Evolutionary conservation across 2,797 vertebrate genomes (phyloP), one percentile per base, ranked within the genome.

Genomic region (Crax fasciolata): DNA sequence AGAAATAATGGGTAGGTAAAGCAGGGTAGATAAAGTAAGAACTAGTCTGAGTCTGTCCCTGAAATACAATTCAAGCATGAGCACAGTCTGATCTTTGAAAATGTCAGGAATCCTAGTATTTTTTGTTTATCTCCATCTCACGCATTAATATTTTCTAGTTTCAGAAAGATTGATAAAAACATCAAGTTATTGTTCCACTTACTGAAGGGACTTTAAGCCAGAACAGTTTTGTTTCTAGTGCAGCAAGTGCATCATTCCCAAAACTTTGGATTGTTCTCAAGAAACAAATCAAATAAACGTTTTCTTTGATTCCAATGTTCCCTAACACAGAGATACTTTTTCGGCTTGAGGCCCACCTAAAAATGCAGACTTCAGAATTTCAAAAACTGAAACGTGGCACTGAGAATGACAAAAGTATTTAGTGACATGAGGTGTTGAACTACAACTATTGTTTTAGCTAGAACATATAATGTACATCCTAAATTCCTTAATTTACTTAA

Each of bases 401-500:
- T 67, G 67, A 86, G 74, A 93, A 82, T 90, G 76, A 73, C 20
- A 71, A 14, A 75, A 85, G 46, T 39, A 46, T 32, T 80, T 96
- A 92, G 90, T 90, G 87, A 71, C 23, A 83, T 79, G 44, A 89
- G 25, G 55, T 87, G 91, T 94, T 68, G 58, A 89, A 79, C 67
- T 63, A 72, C 76, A 87, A 54, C 78, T 83, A 81, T 94, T 95
- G 85, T 92, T 96, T 90, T 88, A 86, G 80, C 66, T 89, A 77
- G 70, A 86, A 78, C 6, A 24, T 86, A 43, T 38, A 48, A 86
- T 78, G 20, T 81, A 67, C 17, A 63, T 75, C 48, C 79, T 59
- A 93, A 93, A 94, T 75, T 84, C 72, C 55, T 83, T 95, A 94
- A 93, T 96, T 96, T 94, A 67, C 19, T 87, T 93, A 93, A 95